Base-by-base conservation (phyloP, 2,113 vertebrate genomes). In the Dicrurus megarhynchus region DNA sequence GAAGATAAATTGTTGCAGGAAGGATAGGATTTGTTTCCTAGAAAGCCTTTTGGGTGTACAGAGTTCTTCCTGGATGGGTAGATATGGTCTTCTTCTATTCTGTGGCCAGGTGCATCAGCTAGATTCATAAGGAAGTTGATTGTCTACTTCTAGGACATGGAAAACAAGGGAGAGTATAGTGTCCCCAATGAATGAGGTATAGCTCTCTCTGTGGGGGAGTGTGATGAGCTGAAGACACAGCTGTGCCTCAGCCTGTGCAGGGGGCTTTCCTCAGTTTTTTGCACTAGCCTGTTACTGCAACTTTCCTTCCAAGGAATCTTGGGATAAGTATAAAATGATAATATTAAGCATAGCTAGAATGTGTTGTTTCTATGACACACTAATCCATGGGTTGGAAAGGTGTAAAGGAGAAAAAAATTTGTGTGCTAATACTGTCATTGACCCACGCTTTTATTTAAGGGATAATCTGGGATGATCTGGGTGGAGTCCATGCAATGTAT, bases 401-500 rank as follows among this genome's bases (percentile, higher is more conserved):
- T 35, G 23, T n/a, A 49, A 88, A 63, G 44, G 44, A 90, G 16
- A 46, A 79, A 89, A 69, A 69, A 47, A 47, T 0, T 0, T 16
- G 13, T 55, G 21, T 6, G 1, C 17, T 56, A 19, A 39, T 24
- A 60, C 13, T 37, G 28, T 33, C 26, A 70, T 20, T 69, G 39
- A 22, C 21, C 19, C 4, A 1, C 7, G 28, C 7, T 30, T 39
- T 68, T 64, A 17, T 37, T 60, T 50, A 42, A 90, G 98, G 98
- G 95, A 47, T 96, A 76, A 50, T 35, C 20, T 67, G 32, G 35
- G 21, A 17, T 50, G 97, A 63, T 98, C 89, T 98, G 97, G 98
- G 98, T 98, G 98, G 94, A 97, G 20, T 89, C 94, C 10, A 44
- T 96, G 21, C 60, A 42, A 24, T 98, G 93, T 67, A 97, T 98